Evolutionary conservation across 1,140 invertebrate species (phyloP).

Genomic region (Nephila pilipes): DNA sequence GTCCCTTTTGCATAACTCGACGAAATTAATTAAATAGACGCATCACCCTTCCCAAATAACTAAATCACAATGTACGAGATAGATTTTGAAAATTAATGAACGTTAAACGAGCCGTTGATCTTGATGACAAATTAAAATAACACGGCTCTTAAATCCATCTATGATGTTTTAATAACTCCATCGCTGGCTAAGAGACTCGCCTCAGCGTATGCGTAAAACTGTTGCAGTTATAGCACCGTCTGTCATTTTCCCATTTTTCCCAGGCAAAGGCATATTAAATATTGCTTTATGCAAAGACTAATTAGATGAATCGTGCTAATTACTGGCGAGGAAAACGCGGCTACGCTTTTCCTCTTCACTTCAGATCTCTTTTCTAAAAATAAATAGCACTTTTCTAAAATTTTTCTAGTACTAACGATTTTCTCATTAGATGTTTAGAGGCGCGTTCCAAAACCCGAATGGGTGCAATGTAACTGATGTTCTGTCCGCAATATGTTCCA

Average conservation of each 20-base stretch:
- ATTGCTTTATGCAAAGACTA: slow-evolving; percentile 61
- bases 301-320: slow-evolving; percentile 63
- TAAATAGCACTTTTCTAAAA: slow-evolving; percentile 47
- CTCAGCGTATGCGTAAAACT: neutral
- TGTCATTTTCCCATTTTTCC: neutral
- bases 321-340: slow-evolving; percentile 16
- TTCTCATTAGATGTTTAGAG: slow-evolving; percentile 61
- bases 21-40: neutral
- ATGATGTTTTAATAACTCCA: slow-evolving; percentile 47
- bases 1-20: neutral
- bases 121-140: slow-evolving; percentile 43
- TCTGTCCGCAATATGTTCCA: slow-evolving; percentile 41
- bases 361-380: neutral
- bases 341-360: neutral
- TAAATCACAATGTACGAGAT: slow-evolving; percentile 30
- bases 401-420: slow-evolving; percentile 53
- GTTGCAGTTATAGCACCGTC: neutral
- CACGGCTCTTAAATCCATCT: neutral
- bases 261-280: slow-evolving; percentile 54
- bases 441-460: neutral
- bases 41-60: slow-evolving; percentile 14
- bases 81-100: slow-evolving; percentile 31
- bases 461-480: slow-evolving; percentile 59
- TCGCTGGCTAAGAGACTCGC: neutral
- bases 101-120: slow-evolving; percentile 44